Evolutionary conservation across 2,113 vertebrate genomes (phyloP).

Genomic region (Dasyurus viverrinus): DNA sequence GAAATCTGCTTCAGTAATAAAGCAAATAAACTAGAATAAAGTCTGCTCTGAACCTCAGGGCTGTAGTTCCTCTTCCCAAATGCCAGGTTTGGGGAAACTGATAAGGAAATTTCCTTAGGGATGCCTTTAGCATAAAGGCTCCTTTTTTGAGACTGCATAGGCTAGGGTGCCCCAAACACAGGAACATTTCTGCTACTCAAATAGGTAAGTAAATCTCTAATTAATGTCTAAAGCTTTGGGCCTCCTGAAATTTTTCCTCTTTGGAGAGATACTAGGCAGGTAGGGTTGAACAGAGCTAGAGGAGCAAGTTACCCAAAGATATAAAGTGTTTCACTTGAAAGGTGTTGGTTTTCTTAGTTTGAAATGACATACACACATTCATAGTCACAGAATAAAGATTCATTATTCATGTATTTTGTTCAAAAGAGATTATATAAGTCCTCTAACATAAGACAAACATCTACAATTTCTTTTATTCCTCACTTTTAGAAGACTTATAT

Average conservation of each 20-base stretch:
- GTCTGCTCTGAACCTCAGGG: not conserved
- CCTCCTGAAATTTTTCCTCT: not conserved
- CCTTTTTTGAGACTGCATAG: not conserved
- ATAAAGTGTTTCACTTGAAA: not conserved
- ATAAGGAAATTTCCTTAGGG: too few relatives aligned
- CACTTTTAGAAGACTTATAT: not conserved
- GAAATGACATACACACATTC: not conserved
- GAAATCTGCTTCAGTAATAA: not conserved
- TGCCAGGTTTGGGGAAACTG: not conserved
- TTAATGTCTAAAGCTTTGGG: not conserved
- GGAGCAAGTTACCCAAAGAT: not conserved
- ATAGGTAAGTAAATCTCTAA: not conserved
- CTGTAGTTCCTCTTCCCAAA: not conserved
- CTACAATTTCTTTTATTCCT: not conserved
- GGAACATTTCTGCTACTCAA: not conserved
- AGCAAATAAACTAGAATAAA: not conserved
- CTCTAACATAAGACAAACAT: not conserved
- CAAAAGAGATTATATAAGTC: not conserved
- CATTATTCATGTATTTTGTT: too few relatives aligned
- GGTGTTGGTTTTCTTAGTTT: not conserved
- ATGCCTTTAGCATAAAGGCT: not conserved
- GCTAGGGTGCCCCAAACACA: not conserved
- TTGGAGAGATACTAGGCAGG: not conserved
- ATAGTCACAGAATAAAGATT: not conserved
- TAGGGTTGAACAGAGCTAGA: not conserved